Evolutionary conservation across 1,140 invertebrate genomes (phyloP).

Genomic region (Trichogramma pretiosum): DNA sequence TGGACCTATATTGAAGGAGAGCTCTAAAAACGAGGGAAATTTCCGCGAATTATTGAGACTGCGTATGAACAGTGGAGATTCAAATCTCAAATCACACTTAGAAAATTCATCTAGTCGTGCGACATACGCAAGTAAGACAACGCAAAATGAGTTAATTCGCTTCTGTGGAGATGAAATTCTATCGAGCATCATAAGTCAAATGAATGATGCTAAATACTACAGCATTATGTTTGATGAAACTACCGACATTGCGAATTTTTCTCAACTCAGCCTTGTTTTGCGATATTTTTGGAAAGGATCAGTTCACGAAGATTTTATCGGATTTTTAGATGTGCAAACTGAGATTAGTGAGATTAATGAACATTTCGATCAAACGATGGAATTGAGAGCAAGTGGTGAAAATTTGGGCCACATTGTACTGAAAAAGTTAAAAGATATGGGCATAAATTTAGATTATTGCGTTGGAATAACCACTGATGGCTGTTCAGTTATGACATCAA

Average conservation of each 20-base stretch:
- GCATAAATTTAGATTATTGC: constrained; percentile 21
- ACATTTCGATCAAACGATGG: background rate
- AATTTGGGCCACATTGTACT: constrained; percentile 19
- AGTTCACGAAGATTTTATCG: constrained; percentile 16
- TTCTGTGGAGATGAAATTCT: constrained; percentile 23
- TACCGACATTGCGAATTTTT: constrained; percentile 24
- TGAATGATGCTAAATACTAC: constrained; percentile 20
- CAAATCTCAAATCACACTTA: too few species aligned
- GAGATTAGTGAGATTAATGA: background rate
- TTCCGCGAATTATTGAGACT: constrained; percentile 23
- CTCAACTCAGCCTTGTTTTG: constrained; percentile 24
- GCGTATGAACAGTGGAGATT: too few species aligned
- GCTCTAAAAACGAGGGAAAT: constrained; percentile 24
- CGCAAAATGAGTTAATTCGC: constrained; percentile 29
- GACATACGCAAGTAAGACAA: constrained; percentile 27
- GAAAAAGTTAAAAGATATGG: constrained; percentile 19
- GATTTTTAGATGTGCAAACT: background rate
- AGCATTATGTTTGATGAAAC: constrained; percentile 30
- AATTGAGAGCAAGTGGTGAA: constrained; percentile 18
- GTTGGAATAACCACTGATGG: constrained; percentile 25
- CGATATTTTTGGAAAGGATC: constrained; percentile 18
- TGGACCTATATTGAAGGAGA: constrained; percentile 9
- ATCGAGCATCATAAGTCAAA: constrained; percentile 18
- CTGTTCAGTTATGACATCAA: too few species aligned
- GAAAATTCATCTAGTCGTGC: constrained; percentile 19